Base-by-base conservation (phyloP, 2,113 vertebrate species). In the Bubalus kerabau region DNA sequence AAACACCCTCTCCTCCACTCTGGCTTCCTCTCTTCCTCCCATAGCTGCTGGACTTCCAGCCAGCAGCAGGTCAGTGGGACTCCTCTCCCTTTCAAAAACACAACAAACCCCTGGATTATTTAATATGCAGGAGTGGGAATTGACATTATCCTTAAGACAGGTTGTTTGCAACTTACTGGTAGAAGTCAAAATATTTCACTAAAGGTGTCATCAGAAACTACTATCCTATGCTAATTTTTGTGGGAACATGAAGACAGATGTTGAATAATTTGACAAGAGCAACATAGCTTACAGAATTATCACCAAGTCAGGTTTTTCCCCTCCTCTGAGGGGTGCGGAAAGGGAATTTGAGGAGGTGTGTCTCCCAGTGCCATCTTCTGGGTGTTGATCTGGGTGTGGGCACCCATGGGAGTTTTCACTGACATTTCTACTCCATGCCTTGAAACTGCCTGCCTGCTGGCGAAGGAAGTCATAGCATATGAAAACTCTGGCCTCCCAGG, bases 171-270 rank as follows among this genome's bases (percentile, higher is more conserved):
- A 98, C 99, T 99, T 98, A 98, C 98, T 98, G 98, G 98, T 98
- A 97, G 98, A 98, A 99, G 98, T 99, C 99, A 99, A 99, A 99
- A 99, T 99, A 99, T 99, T 99, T 99, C 99, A 99, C 98, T 98
- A 98, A 97, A 99, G 98, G 98, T 99, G 98, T 99, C 99, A 99
- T 99, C 98, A 98, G 98, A 98, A 99, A 99, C 99, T 99, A 99
- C 99, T 98, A 99, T 99, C 98, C 98, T 99, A 99, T 99, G 99
- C 99, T 99, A 99, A 99, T 99, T 99, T 99, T 98, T 98, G 98
- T 99, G 98, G 97, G 98, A 99, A 98, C 99, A 98, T 98, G 99
- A 99, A 99, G 99, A 99, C 98, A 99, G 99, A 99, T 99, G 99
- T 99, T 99, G 99, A 99, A 98, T 99, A 99, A 99, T 99, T 99